Evolutionary conservation across 2,797 vertebrate genomes (phyloP).

Genomic region (Oryzias dopingdopingensis): DNA sequence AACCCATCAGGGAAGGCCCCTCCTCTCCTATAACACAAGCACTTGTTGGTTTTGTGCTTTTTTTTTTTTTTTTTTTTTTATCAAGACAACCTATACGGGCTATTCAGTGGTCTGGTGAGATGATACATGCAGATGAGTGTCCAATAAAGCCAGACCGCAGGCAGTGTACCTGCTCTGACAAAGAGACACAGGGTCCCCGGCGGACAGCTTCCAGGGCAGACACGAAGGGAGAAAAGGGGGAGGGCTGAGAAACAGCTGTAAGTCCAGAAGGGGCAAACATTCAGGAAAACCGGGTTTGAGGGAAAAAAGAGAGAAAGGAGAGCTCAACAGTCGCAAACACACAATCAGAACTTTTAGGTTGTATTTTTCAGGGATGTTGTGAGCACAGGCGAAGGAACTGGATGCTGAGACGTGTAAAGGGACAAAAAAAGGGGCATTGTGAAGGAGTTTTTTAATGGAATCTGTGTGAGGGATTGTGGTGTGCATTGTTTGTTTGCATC

Average conservation of each 20-base stretch:
- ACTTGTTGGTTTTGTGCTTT: conserved; percentile 4
- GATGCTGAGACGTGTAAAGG: conserved; percentile 26
- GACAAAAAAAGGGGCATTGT: conserved; percentile 5
- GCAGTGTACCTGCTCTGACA: conserved; percentile 85
- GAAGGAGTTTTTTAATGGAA: conserved; percentile 9
- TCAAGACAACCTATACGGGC: conserved; percentile 2
- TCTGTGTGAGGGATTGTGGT: conserved; percentile 12
- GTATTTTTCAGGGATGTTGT: conserved; percentile 17
- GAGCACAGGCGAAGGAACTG: conserved; percentile 5
- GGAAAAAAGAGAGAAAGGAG: conserved; percentile 45
- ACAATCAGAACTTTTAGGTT: conserved; percentile 5
- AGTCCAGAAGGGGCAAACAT: conserved; percentile 41
- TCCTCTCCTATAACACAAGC: conserved; percentile 84
- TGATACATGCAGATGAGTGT: conserved; percentile 48
- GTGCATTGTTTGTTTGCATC: neutral
- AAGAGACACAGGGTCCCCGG: conserved; percentile 80
- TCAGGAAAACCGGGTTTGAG: conserved; percentile 67
- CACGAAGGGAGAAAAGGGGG: conserved; percentile 77
- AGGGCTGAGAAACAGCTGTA: conserved; percentile 77
- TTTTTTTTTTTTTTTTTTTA: neutral
- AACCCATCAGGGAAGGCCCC: conserved; percentile 92
- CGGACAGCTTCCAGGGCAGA: conserved; percentile 80
- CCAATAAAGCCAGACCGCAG: conserved; percentile 70
- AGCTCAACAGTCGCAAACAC: conserved; percentile 18
- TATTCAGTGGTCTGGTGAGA: conserved; percentile 26